These are phyloP conservation scores for Caerostris extrusa DNA, from an alignment of 1,140 invertebrate species.

Conservation along the genomic window DNA sequence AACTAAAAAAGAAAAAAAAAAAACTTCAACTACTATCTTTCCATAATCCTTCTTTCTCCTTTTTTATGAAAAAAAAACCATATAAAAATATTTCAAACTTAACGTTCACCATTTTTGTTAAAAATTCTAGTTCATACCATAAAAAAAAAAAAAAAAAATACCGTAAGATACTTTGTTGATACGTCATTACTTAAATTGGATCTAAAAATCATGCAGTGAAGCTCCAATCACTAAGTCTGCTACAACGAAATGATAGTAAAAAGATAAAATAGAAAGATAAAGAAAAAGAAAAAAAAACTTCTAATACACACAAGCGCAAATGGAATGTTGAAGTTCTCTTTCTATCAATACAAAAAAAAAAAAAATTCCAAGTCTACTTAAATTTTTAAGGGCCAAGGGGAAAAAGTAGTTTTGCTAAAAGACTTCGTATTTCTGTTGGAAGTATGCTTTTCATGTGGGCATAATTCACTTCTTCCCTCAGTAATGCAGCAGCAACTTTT, in stretches of 20 bases:
- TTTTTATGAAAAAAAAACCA: not conserved
- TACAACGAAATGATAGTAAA: not conserved
- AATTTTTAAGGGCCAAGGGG: not conserved
- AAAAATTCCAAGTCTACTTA: conserved; percentile 13
- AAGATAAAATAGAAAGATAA: not conserved
- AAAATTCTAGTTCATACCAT: not conserved
- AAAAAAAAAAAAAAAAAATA: conserved; percentile 1
- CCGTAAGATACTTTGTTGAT: not conserved
- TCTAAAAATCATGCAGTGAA: not conserved
- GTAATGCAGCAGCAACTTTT: not conserved
- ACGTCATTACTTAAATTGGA: conserved; percentile 2
- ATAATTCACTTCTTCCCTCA: not conserved
- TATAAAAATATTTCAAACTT: not conserved
- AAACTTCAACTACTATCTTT: not conserved
- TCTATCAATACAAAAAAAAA: not conserved
- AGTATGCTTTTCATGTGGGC: conserved; percentile 1
- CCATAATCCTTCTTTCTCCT: not conserved
- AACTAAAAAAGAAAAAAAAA: not conserved
- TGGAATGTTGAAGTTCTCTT: not conserved
- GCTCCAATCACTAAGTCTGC: not conserved
- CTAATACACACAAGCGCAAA: not conserved
- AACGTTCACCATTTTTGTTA: not conserved
- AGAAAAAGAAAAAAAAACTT: not conserved
- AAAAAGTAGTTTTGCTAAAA: conserved; percentile 32
- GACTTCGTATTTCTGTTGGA: conserved; percentile 35